A percentile compares a stretch with the other conserved stretches of the same genome.
Evolutionary conservation across 2,113 vertebrate species (phyloP).

Genomic region (Cygnus buccinator): DNA sequence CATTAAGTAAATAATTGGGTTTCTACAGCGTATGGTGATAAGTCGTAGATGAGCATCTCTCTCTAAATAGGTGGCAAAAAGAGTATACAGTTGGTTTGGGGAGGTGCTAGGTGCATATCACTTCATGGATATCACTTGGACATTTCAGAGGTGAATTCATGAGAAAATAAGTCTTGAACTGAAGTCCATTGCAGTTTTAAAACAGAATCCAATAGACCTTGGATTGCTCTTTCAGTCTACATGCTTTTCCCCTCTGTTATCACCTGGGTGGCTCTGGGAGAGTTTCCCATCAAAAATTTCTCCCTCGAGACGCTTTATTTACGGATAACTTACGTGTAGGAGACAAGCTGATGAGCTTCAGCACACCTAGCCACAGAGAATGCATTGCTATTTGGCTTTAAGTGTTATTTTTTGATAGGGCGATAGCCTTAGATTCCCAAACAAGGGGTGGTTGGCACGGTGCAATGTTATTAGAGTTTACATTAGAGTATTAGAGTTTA

Average conservation of each 20-base stretch:
- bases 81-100: background rate
- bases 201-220: background rate
- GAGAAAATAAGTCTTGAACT: background rate
- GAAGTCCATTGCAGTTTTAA: background rate
- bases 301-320: background rate
- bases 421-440: background rate
- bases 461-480: background rate
- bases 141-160: background rate
- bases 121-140: background rate
- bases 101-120: background rate
- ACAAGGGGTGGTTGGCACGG: background rate
- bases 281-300: background rate
- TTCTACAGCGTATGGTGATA: background rate
- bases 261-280: background rate
- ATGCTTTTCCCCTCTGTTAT: background rate
- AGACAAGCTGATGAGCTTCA: background rate
- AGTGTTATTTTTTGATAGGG: background rate
- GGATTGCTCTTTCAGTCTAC: background rate
- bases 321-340: conserved; percentile 10
- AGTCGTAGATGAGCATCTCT: background rate
- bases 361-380: background rate
- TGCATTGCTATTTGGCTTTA: background rate
- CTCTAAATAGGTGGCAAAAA: background rate
- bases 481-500: background rate
- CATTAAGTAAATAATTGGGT: background rate